A percentile compares a stretch with the other conserved stretches of the same genome.
Conservation (phyloP, 2,797 vertebrate genomes). For the Rhinichthys osculus region DNA sequence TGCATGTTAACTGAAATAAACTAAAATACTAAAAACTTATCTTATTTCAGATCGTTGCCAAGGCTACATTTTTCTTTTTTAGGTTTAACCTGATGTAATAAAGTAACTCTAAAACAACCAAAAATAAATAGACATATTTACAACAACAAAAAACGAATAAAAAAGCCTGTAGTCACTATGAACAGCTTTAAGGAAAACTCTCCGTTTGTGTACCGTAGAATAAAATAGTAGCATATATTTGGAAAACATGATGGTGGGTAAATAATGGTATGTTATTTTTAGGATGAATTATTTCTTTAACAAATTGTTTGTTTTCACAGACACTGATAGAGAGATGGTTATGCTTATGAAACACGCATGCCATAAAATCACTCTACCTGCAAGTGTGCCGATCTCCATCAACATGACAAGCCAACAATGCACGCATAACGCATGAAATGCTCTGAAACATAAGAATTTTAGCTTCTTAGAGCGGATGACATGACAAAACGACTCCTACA, state of each 20-base stretch:
- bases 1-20: too few relatives aligned
- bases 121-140: not conserved
- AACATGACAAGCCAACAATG: not conserved
- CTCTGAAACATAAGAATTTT: not conserved
- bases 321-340: not conserved
- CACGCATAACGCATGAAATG: not conserved
- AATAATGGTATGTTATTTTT: not conserved
- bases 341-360: not conserved
- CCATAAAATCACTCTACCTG: slow-evolving; percentile 9
- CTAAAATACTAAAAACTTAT: not conserved
- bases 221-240: not conserved
- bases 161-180: not conserved
- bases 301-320: not conserved
- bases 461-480: not conserved
- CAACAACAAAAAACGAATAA: not conserved
- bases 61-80: not conserved
- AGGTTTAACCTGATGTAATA: not conserved
- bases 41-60: not conserved
- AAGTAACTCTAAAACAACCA: not conserved
- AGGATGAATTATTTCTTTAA: not conserved
- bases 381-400: not conserved
- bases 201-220: not conserved
- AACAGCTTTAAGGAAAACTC: not conserved
- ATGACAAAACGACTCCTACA: not conserved
- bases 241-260: too few relatives aligned